A percentile compares a stretch with the other conserved stretches of the same genome.
Conservation (phyloP, 2,113 vertebrate species). For the Choloepus hoffmanni region DNA sequence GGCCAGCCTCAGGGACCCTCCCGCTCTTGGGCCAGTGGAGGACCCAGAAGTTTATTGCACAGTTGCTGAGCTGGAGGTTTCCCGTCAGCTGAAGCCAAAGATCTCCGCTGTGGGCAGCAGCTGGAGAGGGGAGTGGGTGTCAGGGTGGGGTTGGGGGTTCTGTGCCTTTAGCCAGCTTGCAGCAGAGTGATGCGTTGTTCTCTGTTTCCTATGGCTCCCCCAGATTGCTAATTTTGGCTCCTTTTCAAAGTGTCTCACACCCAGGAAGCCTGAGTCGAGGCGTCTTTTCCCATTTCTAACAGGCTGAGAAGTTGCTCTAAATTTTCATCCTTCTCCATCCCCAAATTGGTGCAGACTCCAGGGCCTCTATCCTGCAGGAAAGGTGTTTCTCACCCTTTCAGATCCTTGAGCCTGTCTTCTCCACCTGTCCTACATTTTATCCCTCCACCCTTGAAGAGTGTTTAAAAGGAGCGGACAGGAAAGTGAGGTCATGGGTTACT, state of each 20-base stretch:
- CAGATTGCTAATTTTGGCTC: background rate
- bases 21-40: rapidly evolving
- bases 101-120: background rate
- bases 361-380: background rate
- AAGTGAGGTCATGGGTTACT: background rate
- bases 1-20: too few species aligned
- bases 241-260: background rate
- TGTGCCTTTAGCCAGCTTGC: background rate
- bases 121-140: too few species aligned
- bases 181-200: rapidly evolving
- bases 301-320: background rate
- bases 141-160: background rate
- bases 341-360: background rate
- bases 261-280: background rate
- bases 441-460: background rate
- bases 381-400: background rate
- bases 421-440: background rate
- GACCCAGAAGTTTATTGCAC: background rate
- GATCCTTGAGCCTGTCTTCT: background rate
- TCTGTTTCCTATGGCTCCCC: too few species aligned
- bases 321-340: background rate
- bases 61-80: background rate
- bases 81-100: background rate
- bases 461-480: background rate
- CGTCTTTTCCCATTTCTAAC: background rate